Base-by-base conservation (phyloP, 1,140 invertebrate species). In the Scaptomyza pallida region DNA sequence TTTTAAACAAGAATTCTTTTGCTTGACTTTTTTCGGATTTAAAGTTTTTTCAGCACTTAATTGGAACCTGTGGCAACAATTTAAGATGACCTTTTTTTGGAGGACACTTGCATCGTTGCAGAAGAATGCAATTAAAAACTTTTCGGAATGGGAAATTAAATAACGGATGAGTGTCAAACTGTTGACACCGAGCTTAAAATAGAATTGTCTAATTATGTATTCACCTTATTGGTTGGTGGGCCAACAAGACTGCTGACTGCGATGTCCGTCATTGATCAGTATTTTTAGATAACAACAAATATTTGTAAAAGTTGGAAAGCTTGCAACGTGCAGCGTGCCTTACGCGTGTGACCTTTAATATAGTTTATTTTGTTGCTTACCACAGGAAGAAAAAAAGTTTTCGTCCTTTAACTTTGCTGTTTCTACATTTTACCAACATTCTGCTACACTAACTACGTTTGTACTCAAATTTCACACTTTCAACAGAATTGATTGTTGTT, bases 1-100 rank as follows among this genome's bases (percentile, higher is more conserved):
- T 54, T 55, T 57, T 21, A 43, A 54, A 47, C 9, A 26, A 56
- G 33, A 50, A 57, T 0, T 16, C n/a, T 12, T 19, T 33, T 35
- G 8, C 8, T 40, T 23, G 8, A 3, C 15, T 13, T 41, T 41
- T 26, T 43, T 43, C 2, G 40, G 8, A 8, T 10, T 40, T 13
- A 19, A 17, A 17, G 13, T 5, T 9, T 9, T 2, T 3, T n/a
- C 12, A 12, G 1, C 50, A 40, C 4, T 51, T 16, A 35, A 1
- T 4, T 10, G 33, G 10, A n/a, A 10, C 21, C 6, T 13, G 1
- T 4, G 15, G 50, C 16, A n/a, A 9, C 15, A 13, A 30, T 35
- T 12, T n/a, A 3, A 35, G 33, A 2, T 35, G 33, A 35, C 33
- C 12, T 35, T 35, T n/a, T 30, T 35, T n/a, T 12, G 33, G 33